Conservation (phyloP, 2,113 vertebrate genomes). For the Xenopus borealis region DNA sequence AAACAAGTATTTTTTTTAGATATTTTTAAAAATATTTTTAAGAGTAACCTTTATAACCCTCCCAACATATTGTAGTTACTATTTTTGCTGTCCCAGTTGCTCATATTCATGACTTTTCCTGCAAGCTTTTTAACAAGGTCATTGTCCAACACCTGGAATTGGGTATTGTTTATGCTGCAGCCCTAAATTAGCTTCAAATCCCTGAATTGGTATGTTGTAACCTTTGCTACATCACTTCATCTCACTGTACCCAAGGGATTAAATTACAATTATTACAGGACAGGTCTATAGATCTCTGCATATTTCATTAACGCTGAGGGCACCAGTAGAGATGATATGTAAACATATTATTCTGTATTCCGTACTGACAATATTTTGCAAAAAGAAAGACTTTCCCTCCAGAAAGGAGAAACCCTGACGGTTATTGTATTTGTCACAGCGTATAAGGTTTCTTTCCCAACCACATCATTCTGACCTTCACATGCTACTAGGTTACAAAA, state of each 20-base stretch:
- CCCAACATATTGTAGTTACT: no score
- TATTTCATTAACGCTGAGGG: neutral
- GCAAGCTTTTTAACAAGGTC: no score
- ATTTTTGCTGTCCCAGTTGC: no score
- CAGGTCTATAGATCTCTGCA: neutral
- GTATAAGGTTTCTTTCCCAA: slow-evolving; percentile 61
- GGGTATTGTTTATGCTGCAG: neutral
- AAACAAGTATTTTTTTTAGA: no score
- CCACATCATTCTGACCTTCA: slow-evolving; percentile 51
- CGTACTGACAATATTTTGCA: no score
- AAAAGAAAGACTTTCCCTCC: slow-evolving; percentile 46
- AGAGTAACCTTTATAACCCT: no score
- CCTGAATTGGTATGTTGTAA: neutral
- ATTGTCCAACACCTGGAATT: no score
- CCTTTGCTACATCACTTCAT: neutral
- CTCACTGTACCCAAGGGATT: neutral
- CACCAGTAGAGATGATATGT: no score
- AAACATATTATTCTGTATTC: no score
- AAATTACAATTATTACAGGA: neutral
- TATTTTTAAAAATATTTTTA: no score
- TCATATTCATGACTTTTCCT: no score
- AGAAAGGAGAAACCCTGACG: slow-evolving; percentile 57
- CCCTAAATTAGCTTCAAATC: neutral
- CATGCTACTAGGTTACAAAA: slow-evolving; percentile 52
- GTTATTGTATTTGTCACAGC: slow-evolving; percentile 67